Evolutionary conservation across 2,888 invertebrate genomes (phyloP).

Genomic region (Melitaea athalia): DNA sequence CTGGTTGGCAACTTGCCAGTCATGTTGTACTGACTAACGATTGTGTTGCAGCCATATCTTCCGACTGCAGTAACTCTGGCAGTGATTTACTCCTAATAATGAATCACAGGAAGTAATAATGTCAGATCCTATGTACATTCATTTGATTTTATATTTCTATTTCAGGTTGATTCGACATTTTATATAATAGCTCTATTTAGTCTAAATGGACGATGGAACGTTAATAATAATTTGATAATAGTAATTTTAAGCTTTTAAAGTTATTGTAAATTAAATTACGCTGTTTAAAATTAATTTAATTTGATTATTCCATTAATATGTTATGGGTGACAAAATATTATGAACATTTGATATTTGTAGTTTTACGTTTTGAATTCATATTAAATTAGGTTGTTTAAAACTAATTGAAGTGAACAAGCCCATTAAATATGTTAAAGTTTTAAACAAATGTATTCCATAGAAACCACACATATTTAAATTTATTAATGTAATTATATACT

Average conservation of each 20-base stretch:
- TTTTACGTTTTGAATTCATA: neutral
- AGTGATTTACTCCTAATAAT: conserved; percentile 15
- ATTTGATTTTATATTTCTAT: neutral
- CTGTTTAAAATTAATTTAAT: too few species aligned
- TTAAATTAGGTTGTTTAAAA: too few species aligned
- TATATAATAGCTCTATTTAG: neutral
- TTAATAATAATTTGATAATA: too few species aligned
- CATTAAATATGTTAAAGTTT: too few species aligned
- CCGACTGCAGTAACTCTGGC: conserved; percentile 21
- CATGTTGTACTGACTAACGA: conserved; percentile 39
- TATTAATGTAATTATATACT: too few species aligned
- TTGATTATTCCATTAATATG: too few species aligned
- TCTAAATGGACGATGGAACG: neutral
- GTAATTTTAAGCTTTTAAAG: neutral
- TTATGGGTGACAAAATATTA: neutral
- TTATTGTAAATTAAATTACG: too few species aligned
- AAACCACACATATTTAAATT: too few species aligned
- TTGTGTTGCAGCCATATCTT: conserved; percentile 39
- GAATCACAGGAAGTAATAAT: conserved; percentile 15
- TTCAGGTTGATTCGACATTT: neutral
- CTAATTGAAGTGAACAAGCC: too few species aligned
- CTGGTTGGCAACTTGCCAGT: conserved; percentile 41
- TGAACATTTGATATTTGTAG: too few species aligned
- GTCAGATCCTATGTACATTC: conserved; percentile 2
- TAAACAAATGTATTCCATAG: too few species aligned